Evolutionary conservation across 2,113 vertebrate genomes (phyloP).

Genomic region (Corvus cornix): DNA sequence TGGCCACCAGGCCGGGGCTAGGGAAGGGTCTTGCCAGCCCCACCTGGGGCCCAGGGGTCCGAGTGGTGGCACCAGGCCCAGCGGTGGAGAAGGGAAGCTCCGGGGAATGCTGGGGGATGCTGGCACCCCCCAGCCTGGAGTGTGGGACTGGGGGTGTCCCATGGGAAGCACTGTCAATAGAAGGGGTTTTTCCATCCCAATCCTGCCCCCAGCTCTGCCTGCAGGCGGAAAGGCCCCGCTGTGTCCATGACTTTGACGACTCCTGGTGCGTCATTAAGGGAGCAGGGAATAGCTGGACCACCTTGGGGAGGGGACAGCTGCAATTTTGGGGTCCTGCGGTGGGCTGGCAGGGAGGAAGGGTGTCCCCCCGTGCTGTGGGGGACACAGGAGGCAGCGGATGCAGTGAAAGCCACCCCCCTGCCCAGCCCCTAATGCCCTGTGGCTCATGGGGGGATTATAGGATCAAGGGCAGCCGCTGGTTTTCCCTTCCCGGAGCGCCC

Average conservation of each 20-base stretch:
- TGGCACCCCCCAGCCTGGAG: accelerated
- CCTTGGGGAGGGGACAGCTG: background rate
- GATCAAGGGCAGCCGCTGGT: background rate
- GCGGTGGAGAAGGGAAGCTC: background rate
- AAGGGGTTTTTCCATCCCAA: background rate
- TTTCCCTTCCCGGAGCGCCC: background rate
- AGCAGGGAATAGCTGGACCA: accelerated
- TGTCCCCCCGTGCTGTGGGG: accelerated
- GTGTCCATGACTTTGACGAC: accelerated
- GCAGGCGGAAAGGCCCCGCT: background rate
- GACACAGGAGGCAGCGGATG: background rate
- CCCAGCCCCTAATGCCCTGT: background rate
- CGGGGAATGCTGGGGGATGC: accelerated
- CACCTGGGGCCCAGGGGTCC: accelerated
- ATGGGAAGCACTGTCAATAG: accelerated
- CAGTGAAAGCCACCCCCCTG: background rate
- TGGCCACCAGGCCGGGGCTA: background rate
- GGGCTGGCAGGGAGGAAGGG: background rate
- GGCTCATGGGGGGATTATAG: background rate
- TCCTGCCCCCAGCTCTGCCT: background rate
- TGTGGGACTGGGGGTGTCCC: background rate
- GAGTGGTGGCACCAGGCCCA: background rate
- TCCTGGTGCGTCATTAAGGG: accelerated
- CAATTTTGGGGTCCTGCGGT: background rate
- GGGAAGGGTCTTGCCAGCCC: background rate